These are phyloP conservation scores for Dendrolimus kikuchii DNA, from an alignment of 1,140 invertebrate species.

Conservation along the genomic window DNA sequence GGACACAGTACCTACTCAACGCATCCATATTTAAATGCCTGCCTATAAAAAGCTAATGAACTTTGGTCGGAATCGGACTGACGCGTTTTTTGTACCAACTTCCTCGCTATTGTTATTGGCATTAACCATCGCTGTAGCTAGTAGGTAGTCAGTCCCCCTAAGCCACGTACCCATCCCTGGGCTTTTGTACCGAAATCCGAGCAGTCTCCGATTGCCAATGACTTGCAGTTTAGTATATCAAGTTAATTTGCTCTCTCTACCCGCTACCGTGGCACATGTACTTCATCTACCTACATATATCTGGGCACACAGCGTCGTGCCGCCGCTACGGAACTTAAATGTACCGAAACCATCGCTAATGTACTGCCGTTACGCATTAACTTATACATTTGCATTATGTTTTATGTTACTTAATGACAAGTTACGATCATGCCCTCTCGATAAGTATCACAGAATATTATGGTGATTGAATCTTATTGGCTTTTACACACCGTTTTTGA, in stretches of 20 bases:
- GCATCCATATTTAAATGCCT: neutral
- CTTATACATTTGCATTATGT: conserved; percentile 7
- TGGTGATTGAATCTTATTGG: conserved; percentile 13
- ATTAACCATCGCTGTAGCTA: conserved; percentile 18
- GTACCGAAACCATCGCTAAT: conserved; percentile 21
- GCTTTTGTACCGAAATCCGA: conserved; percentile 58
- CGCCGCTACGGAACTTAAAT: conserved; percentile 33
- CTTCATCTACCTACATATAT: conserved; percentile 12
- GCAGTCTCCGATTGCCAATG: conserved; percentile 48
- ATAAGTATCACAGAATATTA: conserved; percentile 5
- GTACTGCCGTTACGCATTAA: conserved; percentile 13
- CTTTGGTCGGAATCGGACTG: conserved; percentile 6
- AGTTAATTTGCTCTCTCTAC: conserved; percentile 48
- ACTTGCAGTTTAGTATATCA: conserved; percentile 50
- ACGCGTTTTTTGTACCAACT: conserved; percentile 21
- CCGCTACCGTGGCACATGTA: conserved; percentile 8
- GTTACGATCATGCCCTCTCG: conserved; percentile 4
- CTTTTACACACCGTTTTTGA: too few species aligned
- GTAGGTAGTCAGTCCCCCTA: conserved; percentile 30
- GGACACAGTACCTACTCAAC: conserved; percentile 1
- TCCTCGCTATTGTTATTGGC: conserved; percentile 36
- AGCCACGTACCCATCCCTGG: conserved; percentile 21
- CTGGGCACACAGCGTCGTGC: conserved; percentile 9
- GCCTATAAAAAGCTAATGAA: conserved; percentile 18
- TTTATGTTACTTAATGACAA: conserved; percentile 7